Evolutionary conservation across 2,888 invertebrate genomes (phyloP), one percentile per base, ranked within the genome.

Genomic region (Phortica okadai): DNA sequence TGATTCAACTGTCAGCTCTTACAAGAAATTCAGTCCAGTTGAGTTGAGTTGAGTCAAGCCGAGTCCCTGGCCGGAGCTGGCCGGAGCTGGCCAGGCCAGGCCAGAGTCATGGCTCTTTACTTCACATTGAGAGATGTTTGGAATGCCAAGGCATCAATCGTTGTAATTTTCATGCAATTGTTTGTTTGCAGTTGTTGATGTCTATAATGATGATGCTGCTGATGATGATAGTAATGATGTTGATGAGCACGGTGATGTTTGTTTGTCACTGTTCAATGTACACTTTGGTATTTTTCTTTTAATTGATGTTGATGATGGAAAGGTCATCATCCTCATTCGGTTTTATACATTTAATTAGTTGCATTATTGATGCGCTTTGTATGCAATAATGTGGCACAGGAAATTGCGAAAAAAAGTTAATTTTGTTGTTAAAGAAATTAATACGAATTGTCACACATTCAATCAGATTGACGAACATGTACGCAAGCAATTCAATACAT

Each of bases 151-250:
- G 84, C 87, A 87, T 87, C 86, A 86, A 88, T 87, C 88, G 85
- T 76, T 85, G 85, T 84, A 87, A 88, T 87, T 87, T 88, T 87
- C 87, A 80, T 85, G 84, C 86, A 86, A 86, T 87, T 87, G 87
- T 87, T 83, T 81, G 84, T 79, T 80, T 33, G 50, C 41, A 69
- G 80, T 77, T 84, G 80, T 82, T 69, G 69, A 69, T 59, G 59
- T n/a, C 10, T n/a, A 66, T 76, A 1, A 44, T 73, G 62, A n/a
- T 45, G 14, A 41, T 73, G 50, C 14, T 70, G 72, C 59, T 14
- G 66, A 59, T 77, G 80, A 70, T 81, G 77, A 78, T 82, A 78
- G 79, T 79, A 21, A 59, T 58, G 76, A 81, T 82, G 81, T 80
- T 82, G 82, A 80, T 82, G 80, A 78, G 82, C 80, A 44, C 44